phyloP scores from a whole-genome alignment of 2,797 vertebrate genomes.

The Sebastes trivittatus region DNA sequence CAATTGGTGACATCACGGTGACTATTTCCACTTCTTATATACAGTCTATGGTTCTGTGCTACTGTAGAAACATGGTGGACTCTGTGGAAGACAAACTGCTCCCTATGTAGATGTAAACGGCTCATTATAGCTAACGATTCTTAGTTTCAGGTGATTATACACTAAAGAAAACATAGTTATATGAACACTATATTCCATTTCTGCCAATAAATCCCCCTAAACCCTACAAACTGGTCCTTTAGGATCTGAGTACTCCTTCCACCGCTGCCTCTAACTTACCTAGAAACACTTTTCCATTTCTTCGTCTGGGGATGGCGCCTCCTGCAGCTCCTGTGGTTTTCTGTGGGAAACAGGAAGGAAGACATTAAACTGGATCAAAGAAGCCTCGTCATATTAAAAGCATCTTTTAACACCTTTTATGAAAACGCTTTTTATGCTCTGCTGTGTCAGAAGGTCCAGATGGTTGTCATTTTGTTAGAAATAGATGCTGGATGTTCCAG shows the following conservation, averaged over 20 bases:
- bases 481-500: constrained; percentile 49
- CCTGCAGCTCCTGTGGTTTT: constrained; percentile 95
- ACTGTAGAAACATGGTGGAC: not conserved
- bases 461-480: constrained; percentile 60
- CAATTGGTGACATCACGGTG: not conserved
- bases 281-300: constrained; percentile 95
- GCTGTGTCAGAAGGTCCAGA: constrained; percentile 10
- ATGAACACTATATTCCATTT: too few species aligned
- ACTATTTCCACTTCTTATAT: not conserved
- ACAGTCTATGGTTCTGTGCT: not conserved
- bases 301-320: constrained; percentile 91
- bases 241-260: not conserved
- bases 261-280: constrained; percentile 78
- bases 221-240: not conserved
- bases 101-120: not conserved
- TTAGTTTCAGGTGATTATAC: not conserved
- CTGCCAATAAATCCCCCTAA: not conserved
- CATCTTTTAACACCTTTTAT: not conserved
- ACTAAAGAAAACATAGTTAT: not conserved
- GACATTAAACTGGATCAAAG: constrained; percentile 16
- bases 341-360: constrained; percentile 81
- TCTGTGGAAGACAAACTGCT: not conserved
- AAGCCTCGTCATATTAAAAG: not conserved
- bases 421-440: not conserved
- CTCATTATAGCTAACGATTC: not conserved